Evolutionary conservation across 2,797 vertebrate genomes (phyloP).

Genomic region (Helicolenus hilgendorfi): DNA sequence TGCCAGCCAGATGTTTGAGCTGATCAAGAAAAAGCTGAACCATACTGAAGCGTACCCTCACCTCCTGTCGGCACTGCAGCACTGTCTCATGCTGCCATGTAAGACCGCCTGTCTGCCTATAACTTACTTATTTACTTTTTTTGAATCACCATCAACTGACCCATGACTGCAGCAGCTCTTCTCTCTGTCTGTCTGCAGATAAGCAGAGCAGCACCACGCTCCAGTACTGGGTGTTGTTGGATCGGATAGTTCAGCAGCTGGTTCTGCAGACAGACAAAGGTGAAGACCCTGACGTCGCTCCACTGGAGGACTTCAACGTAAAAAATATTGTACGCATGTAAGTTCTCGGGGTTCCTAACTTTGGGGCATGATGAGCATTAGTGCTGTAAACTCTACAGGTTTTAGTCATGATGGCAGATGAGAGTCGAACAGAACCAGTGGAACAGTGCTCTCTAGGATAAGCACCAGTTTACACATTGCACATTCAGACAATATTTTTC

Average conservation of each 20-base stretch:
- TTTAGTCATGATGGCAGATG: neutral
- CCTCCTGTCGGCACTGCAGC: slow-evolving; percentile 96
- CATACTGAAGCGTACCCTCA: slow-evolving; percentile 96
- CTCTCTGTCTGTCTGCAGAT: slow-evolving; percentile 80
- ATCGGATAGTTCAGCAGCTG: slow-evolving; percentile 96
- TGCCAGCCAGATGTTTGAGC: slow-evolving; percentile 96
- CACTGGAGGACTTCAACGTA: slow-evolving; percentile 97
- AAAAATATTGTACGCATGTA: slow-evolving; percentile 96
- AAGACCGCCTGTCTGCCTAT: slow-evolving; percentile 71
- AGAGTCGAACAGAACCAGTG: neutral
- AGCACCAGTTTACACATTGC: neutral
- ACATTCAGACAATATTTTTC: neutral
- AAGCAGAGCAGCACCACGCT: slow-evolving; percentile 94
- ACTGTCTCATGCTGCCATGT: slow-evolving; percentile 98
- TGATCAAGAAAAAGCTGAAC: slow-evolving; percentile 94
- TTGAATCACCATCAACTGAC: neutral
- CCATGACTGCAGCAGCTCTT: neutral
- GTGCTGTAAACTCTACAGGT: neutral
- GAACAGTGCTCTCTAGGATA: neutral
- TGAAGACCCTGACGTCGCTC: slow-evolving; percentile 95
- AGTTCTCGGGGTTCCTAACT: slow-evolving; percentile 46
- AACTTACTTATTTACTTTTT: neutral
- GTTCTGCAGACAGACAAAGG: slow-evolving; percentile 98
- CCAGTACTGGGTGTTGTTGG: slow-evolving; percentile 96
- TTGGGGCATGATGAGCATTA: neutral